Evolutionary conservation across 1,140 invertebrate genomes (phyloP), one percentile per base, ranked within the genome.

Genomic region (Papilio polytes): DNA sequence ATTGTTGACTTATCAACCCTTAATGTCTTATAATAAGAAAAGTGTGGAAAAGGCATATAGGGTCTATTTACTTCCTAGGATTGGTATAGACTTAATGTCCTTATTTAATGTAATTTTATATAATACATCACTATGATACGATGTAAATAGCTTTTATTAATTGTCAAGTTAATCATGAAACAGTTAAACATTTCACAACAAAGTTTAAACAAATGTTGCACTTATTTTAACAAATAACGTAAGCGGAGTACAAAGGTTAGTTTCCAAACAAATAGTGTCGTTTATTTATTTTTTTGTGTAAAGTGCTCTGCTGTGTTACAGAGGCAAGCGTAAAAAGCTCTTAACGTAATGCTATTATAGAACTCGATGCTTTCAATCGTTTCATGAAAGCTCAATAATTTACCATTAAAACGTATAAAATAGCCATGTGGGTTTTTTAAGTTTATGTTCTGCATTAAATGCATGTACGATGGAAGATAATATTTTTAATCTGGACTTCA

Each of bases 301-400:
- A 31, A 70, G 63, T 70, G 63, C 26, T 70, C 6, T 31, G 0
- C 63, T 70, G 2, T 70, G 26, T 70, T 70, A 26, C 63, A 66
- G 59, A 13, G 59, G 59, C 59, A 70, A 70, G 63, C 63, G 63
- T 70, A 70, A 70, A 70, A 70, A 70, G 63, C 63, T 70, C 63
- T 70, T 70, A 70, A 70, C 63, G 63, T 70, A 70, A 70, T 70
- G 63, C 63, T 70, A 70, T 70, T 70, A 70, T 70, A 70, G 20
- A 31, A 70, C 63, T 70, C 63, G 63, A 36, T 70, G 63, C 63
- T 70, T 70, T 70, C 26, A 36, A 70, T 70, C 63, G 63, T 70
- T 70, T 31, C 63, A 36, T 70, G 26, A 31, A 70, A 70, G 63
- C 63, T 70, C 63, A 31, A 70, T 70, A 70, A 70, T 70, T 70